Evolutionary conservation across 2,113 vertebrate species (phyloP).

Genomic region (Silurus asotus): DNA sequence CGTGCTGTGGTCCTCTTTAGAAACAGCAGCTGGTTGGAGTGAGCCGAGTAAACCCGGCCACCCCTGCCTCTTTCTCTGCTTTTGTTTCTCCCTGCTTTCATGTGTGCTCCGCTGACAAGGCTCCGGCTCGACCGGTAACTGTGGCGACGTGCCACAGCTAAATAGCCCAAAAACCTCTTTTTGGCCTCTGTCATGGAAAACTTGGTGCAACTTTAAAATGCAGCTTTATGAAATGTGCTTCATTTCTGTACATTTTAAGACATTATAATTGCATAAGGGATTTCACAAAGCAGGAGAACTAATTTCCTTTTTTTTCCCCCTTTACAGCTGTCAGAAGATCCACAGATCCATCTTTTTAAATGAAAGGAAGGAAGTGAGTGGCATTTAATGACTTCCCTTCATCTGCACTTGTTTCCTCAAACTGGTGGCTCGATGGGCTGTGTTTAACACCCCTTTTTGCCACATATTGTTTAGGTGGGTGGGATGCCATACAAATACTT

Average conservation of each 20-base stretch:
- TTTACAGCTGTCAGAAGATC: background rate
- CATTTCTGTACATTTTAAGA: slow-evolving; percentile 4
- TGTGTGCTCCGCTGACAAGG: slow-evolving; percentile 47
- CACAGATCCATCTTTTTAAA: background rate
- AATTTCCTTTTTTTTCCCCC: too few species aligned
- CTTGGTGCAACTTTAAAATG: background rate
- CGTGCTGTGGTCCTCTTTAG: slow-evolving; percentile 55
- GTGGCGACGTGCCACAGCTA: slow-evolving; percentile 25
- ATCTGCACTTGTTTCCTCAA: background rate
- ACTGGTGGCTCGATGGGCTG: background rate
- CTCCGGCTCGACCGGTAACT: slow-evolving; percentile 48
- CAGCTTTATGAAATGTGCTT: background rate
- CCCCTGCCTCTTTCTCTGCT: slow-evolving; percentile 40
- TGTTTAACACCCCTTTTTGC: slow-evolving; percentile 43
- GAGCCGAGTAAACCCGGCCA: slow-evolving; percentile 38
- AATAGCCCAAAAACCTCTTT: background rate
- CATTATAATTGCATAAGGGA: background rate
- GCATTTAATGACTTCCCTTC: slow-evolving; percentile 8
- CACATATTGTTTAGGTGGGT: slow-evolving; percentile 41
- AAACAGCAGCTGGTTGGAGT: slow-evolving; percentile 51
- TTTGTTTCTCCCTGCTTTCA: slow-evolving; percentile 53
- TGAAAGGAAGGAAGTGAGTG: background rate
- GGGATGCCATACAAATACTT: slow-evolving; percentile 52
- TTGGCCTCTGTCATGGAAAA: slow-evolving; percentile 17
- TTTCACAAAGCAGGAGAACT: background rate